Evolutionary conservation across 1,140 invertebrate species (phyloP).

Genomic region (Limonius californicus): DNA sequence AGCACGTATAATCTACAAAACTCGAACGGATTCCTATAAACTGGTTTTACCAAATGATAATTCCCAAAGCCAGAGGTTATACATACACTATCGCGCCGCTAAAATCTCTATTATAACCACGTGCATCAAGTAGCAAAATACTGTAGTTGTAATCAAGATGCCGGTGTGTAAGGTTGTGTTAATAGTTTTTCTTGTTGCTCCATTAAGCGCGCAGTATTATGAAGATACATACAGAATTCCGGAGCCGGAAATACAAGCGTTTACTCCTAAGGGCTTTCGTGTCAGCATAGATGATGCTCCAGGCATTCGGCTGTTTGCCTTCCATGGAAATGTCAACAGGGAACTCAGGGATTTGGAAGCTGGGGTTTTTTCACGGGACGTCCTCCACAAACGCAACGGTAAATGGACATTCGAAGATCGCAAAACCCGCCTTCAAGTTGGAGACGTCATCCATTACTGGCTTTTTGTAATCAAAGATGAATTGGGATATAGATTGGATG

Average conservation of each 20-base stretch:
- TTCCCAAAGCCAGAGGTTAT: too few species aligned
- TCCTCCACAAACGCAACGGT: conserved; percentile 45
- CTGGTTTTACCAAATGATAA: too few species aligned
- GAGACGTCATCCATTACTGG: conserved; percentile 55
- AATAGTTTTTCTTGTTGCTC: not conserved
- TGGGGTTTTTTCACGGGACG: conserved; percentile 51
- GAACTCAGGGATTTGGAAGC: conserved; percentile 46
- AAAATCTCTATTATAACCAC: too few species aligned
- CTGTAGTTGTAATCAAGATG: not conserved
- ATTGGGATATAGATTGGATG: conserved; percentile 38
- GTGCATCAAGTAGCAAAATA: too few species aligned
- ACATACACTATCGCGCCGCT: too few species aligned
- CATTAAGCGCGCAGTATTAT: not conserved
- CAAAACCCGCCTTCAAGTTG: conserved; percentile 44
- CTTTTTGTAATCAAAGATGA: conserved; percentile 53
- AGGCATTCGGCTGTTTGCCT: conserved; percentile 43
- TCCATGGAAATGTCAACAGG: conserved; percentile 45
- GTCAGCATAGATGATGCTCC: conserved; percentile 40
- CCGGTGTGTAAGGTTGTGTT: not conserved
- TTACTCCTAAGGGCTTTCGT: conserved; percentile 36
- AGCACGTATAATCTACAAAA: too few species aligned
- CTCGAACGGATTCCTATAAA: too few species aligned
- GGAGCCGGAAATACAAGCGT: conserved; percentile 31
- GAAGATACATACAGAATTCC: conserved; percentile 23
- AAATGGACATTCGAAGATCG: conserved; percentile 52